These are phyloP conservation scores for Nothoprocta pentlandii DNA, from an alignment of 2,113 vertebrate genomes.

Conservation along the genomic window DNA sequence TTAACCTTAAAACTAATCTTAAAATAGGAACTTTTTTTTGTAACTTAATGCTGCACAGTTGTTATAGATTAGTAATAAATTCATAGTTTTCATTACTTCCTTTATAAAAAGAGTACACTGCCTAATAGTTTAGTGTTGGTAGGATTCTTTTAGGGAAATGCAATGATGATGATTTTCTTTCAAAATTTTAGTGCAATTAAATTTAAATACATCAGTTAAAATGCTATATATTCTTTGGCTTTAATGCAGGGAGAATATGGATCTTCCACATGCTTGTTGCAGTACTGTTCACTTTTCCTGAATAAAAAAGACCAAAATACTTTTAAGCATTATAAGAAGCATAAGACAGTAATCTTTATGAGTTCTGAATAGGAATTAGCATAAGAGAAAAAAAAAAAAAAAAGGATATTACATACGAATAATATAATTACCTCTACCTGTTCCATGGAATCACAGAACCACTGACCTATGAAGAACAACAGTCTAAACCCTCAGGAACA, in stretches of 20 bases:
- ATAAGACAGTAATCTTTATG: neutral
- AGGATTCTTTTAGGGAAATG: neutral
- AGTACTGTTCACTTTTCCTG: neutral
- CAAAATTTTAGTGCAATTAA: neutral
- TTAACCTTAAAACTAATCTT: neutral
- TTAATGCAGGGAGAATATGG: neutral
- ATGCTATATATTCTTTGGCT: neutral
- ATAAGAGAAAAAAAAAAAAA: neutral
- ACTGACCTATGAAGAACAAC: no score
- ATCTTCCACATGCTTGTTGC: neutral
- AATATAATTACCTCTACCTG: neutral
- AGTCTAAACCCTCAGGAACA: neutral
- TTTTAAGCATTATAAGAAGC: neutral
- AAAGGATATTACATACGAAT: neutral
- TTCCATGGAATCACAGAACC: neutral
- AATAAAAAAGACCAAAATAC: fast-evolving
- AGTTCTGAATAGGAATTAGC: neutral
- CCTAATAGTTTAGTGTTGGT: neutral
- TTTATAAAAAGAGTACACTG: neutral
- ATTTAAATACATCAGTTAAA: neutral
- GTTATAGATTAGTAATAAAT: neutral
- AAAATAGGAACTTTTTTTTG: neutral
- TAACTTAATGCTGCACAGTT: neutral
- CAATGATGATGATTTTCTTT: fast-evolving
- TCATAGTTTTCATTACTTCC: neutral